Evolutionary conservation across 2,797 vertebrate genomes (phyloP).

Genomic region (Erpetoichthys calabaricus): DNA sequence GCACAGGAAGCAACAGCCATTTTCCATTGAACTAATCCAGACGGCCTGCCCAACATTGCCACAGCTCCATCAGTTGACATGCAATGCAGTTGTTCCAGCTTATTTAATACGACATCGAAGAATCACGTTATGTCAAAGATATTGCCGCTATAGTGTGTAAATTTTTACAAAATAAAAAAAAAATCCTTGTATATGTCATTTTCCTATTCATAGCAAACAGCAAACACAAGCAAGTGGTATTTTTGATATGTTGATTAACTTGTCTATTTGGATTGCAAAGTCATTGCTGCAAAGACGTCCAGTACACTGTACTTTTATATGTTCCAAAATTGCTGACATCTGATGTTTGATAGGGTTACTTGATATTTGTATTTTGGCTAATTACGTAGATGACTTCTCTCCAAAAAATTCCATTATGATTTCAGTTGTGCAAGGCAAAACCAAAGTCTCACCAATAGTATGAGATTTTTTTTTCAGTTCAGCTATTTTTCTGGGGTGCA

Average conservation of each 20-base stretch:
- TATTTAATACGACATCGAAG: neutral
- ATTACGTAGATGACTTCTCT: no score
- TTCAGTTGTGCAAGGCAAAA: no score
- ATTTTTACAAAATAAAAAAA: slow-evolving; percentile 7
- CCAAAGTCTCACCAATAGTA: no score
- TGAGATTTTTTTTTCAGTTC: no score
- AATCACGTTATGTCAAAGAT: no score
- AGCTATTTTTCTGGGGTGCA: no score
- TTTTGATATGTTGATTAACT: neutral
- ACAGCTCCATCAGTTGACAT: neutral
- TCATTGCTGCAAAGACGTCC: neutral
- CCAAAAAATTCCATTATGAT: no score
- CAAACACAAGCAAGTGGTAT: neutral
- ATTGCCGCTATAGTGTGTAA: neutral
- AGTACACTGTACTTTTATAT: slow-evolving; percentile 4
- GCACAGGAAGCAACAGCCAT: neutral
- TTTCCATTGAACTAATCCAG: slow-evolving; percentile 1
- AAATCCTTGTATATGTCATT: neutral
- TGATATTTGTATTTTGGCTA: no score
- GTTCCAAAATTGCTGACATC: neutral
- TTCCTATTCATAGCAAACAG: slow-evolving; percentile 6
- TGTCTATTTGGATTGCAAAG: neutral
- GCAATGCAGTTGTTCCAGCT: neutral
- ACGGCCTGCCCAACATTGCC: neutral
- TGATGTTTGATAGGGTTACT: neutral